Evolutionary conservation across 2,797 vertebrate species (phyloP).

Genomic region (Cichlasoma orientale): DNA sequence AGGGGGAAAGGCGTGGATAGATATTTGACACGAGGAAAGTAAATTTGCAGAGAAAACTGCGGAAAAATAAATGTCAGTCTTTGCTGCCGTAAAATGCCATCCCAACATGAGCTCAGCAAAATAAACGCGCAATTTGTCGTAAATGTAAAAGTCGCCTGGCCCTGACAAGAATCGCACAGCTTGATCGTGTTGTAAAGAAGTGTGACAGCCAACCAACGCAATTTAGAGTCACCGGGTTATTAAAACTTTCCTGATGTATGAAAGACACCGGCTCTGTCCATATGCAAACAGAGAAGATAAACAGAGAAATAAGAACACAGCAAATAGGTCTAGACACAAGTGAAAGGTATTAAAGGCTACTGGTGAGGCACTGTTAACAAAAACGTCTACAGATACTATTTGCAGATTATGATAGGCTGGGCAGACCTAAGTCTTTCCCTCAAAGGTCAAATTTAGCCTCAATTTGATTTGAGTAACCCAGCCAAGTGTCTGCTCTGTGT

Average conservation of each 20-base stretch:
- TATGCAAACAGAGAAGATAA: not conserved
- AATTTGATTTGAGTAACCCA: constrained; percentile 54
- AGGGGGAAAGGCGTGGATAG: constrained; percentile 8
- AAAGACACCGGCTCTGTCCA: not conserved
- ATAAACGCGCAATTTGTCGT: constrained; percentile 33
- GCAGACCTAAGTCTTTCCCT: constrained; percentile 55
- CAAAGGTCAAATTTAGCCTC: constrained; percentile 64
- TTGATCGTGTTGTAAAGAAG: constrained; percentile 30
- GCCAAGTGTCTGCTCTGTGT: constrained; percentile 38
- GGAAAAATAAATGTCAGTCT: constrained; percentile 59
- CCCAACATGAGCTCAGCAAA: constrained; percentile 28
- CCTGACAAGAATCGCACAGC: constrained; percentile 36
- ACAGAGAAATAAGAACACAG: not conserved
- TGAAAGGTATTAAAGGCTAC: not conserved
- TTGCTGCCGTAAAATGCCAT: constrained; percentile 41
- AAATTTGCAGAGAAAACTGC: constrained; percentile 50
- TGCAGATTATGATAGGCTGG: constrained; percentile 11
- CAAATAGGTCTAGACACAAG: not conserved
- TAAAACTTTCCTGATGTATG: not conserved
- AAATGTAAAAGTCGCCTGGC: constrained; percentile 42
- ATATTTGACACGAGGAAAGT: constrained; percentile 44
- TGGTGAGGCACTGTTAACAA: not conserved
- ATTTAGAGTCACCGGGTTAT: not conserved
- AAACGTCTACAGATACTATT: not conserved
- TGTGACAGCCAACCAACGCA: constrained; percentile 1